Evolutionary conservation across 2,113 vertebrate genomes (phyloP).

Genomic region (Morone chrysops): DNA sequence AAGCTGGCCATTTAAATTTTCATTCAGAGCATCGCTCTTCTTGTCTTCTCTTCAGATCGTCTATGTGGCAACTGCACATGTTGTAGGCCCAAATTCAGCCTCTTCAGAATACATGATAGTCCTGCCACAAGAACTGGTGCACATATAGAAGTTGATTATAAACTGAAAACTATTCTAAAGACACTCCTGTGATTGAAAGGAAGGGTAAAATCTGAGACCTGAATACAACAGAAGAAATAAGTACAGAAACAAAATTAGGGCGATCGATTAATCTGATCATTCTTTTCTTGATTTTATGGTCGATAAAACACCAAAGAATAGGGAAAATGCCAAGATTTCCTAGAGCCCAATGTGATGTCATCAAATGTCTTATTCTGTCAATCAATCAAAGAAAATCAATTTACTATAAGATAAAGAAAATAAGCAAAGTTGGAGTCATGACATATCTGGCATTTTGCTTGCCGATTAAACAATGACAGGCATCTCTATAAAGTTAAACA

Average conservation of each 20-base stretch:
- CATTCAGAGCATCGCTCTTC: background rate
- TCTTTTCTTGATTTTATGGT: background rate
- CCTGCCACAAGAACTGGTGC: background rate
- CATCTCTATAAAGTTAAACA: background rate
- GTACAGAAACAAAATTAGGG: background rate
- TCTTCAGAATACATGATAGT: background rate
- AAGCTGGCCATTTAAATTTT: conserved; percentile 31
- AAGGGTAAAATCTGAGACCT: background rate
- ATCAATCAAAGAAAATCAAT: background rate
- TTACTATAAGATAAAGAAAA: background rate
- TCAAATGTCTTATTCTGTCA: background rate
- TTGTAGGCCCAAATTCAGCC: background rate
- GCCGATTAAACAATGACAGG: background rate
- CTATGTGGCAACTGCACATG: conserved; percentile 2
- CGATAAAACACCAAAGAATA: background rate
- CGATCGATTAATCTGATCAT: no score
- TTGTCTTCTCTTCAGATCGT: conserved; percentile 3
- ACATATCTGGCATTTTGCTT: background rate
- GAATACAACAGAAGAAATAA: no score
- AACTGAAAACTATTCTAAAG: background rate
- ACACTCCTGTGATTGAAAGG: background rate
- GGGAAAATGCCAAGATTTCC: background rate
- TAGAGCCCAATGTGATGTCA: background rate
- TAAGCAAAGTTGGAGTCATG: background rate
- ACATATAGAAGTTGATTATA: background rate